phyloP scores from a whole-genome alignment of 2,113 vertebrate genomes.

The Apteryx owenii region DNA sequence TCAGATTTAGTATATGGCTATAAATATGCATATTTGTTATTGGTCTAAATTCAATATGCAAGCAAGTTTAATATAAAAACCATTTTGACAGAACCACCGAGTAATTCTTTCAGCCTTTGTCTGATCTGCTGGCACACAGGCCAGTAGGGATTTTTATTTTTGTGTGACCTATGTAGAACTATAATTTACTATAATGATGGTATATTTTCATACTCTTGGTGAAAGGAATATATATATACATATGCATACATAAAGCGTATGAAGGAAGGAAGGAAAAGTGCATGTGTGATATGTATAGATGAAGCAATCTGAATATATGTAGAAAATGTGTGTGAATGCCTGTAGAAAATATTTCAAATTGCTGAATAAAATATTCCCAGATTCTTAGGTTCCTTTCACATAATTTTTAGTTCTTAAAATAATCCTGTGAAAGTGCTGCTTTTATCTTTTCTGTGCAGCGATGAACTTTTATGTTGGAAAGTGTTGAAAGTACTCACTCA shows the following conservation, averaged over 20 bases:
- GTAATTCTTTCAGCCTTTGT: slow-evolving; percentile 41
- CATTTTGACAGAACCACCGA: background rate
- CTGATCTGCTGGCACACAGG: slow-evolving; percentile 3
- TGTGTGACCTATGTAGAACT: slow-evolving; percentile 22
- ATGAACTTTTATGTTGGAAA: slow-evolving; percentile 80
- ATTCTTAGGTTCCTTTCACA: slow-evolving; percentile 52
- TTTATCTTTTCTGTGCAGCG: slow-evolving; percentile 76
- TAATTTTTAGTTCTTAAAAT: slow-evolving; percentile 72
- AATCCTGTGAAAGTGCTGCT: slow-evolving; percentile 70
- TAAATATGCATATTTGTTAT: background rate
- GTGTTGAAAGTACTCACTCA: slow-evolving; percentile 76
- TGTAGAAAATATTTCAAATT: slow-evolving; percentile 48
- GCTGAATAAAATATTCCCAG: slow-evolving; percentile 50
- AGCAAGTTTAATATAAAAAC: slow-evolving; percentile 12
- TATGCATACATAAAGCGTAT: background rate
- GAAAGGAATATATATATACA: background rate
- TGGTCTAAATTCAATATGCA: background rate
- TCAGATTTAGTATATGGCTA: background rate
- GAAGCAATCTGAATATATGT: background rate
- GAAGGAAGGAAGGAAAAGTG: background rate
- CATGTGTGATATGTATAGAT: background rate
- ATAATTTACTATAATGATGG: slow-evolving; percentile 47
- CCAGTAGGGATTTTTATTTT: slow-evolving; percentile 33
- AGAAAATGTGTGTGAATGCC: slow-evolving; percentile 4
- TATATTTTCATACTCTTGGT: slow-evolving; percentile 29